These are phyloP conservation scores for Myopa testacea DNA, from an alignment of 2,888 invertebrate genomes.

Conservation along the genomic window DNA sequence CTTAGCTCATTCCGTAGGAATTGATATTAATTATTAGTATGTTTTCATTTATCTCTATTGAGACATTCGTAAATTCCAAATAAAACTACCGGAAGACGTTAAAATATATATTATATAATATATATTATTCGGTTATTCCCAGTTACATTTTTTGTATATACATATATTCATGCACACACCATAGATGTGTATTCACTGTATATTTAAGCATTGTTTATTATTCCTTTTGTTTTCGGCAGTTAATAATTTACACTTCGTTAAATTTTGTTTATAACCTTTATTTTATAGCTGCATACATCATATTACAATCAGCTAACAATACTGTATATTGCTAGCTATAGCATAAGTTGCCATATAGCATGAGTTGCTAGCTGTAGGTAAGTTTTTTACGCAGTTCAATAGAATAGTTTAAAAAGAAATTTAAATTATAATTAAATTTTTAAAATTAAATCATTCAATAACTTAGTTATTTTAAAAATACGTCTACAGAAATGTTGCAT, in stretches of 20 bases:
- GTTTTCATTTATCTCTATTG: too few species aligned
- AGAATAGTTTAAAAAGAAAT: neutral
- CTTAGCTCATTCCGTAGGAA: neutral
- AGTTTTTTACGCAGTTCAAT: neutral
- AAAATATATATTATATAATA: conserved; percentile 36
- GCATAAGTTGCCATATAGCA: too few species aligned
- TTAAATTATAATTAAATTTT: neutral
- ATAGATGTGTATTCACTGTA: neutral
- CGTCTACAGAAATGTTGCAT: too few species aligned
- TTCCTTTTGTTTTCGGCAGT: conserved; percentile 25
- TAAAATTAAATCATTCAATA: neutral
- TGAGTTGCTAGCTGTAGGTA: neutral
- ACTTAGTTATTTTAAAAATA: too few species aligned
- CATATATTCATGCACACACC: conserved; percentile 12
- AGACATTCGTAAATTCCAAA: neutral
- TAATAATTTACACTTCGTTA: conserved; percentile 39
- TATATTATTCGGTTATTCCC: conserved; percentile 6
- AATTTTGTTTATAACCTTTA: conserved; percentile 19
- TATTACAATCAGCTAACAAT: conserved; percentile 10
- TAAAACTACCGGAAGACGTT: neutral
- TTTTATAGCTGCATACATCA: neutral
- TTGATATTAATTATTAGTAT: neutral
- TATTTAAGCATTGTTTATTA: conserved; percentile 17
- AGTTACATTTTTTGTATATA: conserved; percentile 22
- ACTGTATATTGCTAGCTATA: neutral